Evolutionary conservation across 2,888 invertebrate species (phyloP), one percentile per base, ranked within the genome.

Genomic region (Omphaloscelis lunosa): DNA sequence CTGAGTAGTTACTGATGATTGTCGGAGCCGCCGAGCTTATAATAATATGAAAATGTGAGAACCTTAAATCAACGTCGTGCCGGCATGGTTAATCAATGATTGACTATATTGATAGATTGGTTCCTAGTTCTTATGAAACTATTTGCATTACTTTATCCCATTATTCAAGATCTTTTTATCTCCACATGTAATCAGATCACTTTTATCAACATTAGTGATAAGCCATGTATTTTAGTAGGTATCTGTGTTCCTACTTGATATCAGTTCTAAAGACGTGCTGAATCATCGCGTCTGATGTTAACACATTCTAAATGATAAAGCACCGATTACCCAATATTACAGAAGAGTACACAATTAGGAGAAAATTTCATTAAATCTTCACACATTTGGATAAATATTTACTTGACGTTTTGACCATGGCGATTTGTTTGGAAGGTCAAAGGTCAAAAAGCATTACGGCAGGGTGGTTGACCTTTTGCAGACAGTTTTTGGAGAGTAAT

Each of bases 121-220:
- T 27, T 75, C 48, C 12, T 27, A 45, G 1, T 39, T 67, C 17
- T 61, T 68, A 68, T 39, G n/a, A 66, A 81, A 74, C 39, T 11
- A 11, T 62, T 80, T 17, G n/a, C 20, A 34, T 62, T 27, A 34
- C 70, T 23, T n/a, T 66, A 71, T 45, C 48, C 48, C 29, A 66
- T 48, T 34, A 65, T 6, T 63, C 59, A 58, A 63, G 62, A 63
- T 29, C 12, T 29, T 62, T 75, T 58, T 77, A 84, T 77, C 63
- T 61, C 41, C 27, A 29, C 15, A 61, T 6, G 39, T n/a, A 48
- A 75, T 77, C 73, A 62, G 39, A 65, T 83, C 29, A 27, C 11
- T 63, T 69, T 62, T 72, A 74, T 76, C 69, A 65, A 20, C 29
- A 53, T 63, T 58, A 39, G 17, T 84, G 76, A 86, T 86, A 79